A percentile compares a stretch with the other conserved stretches of the same genome.
phyloP scores from a whole-genome alignment of 2,113 vertebrate species.

The Callipepla californica region DNA sequence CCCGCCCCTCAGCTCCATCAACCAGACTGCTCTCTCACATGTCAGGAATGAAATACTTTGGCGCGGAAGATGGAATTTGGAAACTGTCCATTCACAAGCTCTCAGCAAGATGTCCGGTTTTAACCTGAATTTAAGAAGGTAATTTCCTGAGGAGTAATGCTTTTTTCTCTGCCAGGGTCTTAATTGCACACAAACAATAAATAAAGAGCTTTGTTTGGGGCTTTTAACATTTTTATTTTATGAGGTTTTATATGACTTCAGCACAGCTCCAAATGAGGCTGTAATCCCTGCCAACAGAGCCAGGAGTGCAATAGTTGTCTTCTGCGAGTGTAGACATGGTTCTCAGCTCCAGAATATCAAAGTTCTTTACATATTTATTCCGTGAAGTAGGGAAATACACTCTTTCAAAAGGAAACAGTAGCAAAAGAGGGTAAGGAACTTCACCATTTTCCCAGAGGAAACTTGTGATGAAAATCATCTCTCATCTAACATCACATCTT shows the following conservation, averaged over 20 bases:
- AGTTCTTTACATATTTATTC: neutral
- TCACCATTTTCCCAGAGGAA: neutral
- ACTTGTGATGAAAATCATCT: neutral
- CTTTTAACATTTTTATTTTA: constrained; percentile 22
- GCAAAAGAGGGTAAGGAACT: neutral
- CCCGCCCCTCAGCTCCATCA: neutral
- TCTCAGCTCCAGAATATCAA: neutral
- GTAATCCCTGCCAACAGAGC: neutral
- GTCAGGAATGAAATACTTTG: neutral
- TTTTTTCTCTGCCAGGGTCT: neutral
- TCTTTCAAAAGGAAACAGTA: neutral
- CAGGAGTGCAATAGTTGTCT: neutral
- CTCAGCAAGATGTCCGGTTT: neutral
- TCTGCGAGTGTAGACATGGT: neutral
- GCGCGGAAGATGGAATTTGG: neutral
- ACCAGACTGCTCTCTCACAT: neutral
- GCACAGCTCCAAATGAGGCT: neutral
- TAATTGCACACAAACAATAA: constrained; percentile 51
- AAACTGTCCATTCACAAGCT: neutral
- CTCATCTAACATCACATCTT: neutral
- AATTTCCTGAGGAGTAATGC: constrained; percentile 4
- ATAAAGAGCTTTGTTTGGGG: neutral
- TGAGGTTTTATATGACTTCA: neutral
- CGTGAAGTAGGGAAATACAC: neutral
- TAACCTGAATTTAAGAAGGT: neutral